Base-by-base conservation (phyloP, 2,888 invertebrate species). In the Lepidonotus clava region DNA sequence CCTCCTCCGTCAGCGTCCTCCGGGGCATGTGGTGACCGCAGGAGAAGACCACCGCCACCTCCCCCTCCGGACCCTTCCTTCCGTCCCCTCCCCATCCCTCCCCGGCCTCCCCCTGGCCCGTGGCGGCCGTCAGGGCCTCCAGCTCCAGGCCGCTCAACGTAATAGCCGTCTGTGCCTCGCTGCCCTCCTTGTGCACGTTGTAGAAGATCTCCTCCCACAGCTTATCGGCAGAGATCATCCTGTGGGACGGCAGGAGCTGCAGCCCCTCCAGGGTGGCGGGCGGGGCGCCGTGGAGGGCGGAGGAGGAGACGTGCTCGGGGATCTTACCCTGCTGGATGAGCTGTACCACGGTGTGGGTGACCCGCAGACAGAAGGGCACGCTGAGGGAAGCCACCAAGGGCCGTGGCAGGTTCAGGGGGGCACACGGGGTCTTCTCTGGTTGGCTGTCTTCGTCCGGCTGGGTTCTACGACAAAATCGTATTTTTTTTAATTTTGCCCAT, bases 11-110 rank as follows among this genome's bases (percentile, higher is more conserved):
- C 85, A 92, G 92, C 4, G 88, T 76, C 38, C 87, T 46, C 77
- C 90, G 88, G 5, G 91, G 90, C 85, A 90, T 92, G 87, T 92
- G 90, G 89, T 93, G 93, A 2, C 93, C 92, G 89, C 93, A 93
- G 8, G 92, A 92, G 86, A 93, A 93, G 51, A 92, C 87, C 5
- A 88, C 84, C 18, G 91, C 90, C 18, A 88, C 83, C 14, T 86
- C 84, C 56, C 86, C 8, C 2, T 14, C 46, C 66, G 24, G n/a
- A 6, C 66, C 6, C 14, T 6, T 6, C 66, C 11, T 24, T 18
- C 6, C n/a, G 28, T 66, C 66, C 32, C 66, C 66, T 5, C 32
- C 66, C n/a, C n/a, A n/a, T 66, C 66, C 66, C 1, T 18, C 21
- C 1, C 38, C n/a, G 6, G 34, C 18, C 4, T 5, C 28, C 40